These are phyloP conservation scores for Catamblyrhynchus diadema DNA, from an alignment of 2,797 vertebrate species.

Conservation along the genomic window DNA sequence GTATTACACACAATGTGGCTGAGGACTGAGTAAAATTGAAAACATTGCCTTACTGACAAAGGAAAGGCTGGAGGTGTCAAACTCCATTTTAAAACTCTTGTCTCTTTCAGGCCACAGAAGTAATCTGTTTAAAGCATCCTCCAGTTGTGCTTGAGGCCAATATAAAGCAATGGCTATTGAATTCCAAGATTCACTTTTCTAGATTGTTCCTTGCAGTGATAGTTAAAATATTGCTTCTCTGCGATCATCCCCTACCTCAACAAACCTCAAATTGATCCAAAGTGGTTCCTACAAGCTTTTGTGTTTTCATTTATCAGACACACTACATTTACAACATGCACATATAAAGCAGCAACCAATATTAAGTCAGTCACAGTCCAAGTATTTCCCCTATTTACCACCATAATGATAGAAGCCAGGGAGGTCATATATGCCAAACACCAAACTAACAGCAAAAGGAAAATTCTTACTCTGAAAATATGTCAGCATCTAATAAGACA, in stretches of 20 bases:
- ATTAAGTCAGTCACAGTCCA: background rate
- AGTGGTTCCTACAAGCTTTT: background rate
- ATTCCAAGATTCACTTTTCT: background rate
- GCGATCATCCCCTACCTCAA: background rate
- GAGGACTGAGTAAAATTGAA: background rate
- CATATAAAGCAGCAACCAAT: background rate
- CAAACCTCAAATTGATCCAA: background rate
- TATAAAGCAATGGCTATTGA: background rate
- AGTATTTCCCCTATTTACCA: background rate
- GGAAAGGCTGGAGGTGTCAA: background rate
- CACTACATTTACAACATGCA: rapidly evolving
- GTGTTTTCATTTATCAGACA: background rate
- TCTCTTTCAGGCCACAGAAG: background rate
- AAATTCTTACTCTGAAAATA: background rate
- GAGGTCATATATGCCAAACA: background rate
- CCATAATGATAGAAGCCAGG: rapidly evolving
- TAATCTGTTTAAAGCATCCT: background rate
- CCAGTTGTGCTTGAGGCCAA: background rate
- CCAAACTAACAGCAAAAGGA: background rate
- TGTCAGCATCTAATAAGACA: rapidly evolving
- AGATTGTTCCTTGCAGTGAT: background rate
- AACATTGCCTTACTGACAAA: background rate
- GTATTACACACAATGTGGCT: background rate
- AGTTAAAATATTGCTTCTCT: background rate
- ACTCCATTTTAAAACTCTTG: background rate